These are phyloP conservation scores for Coboldia fuscipes DNA, from an alignment of 1,140 invertebrate genomes.

Conservation along the genomic window DNA sequence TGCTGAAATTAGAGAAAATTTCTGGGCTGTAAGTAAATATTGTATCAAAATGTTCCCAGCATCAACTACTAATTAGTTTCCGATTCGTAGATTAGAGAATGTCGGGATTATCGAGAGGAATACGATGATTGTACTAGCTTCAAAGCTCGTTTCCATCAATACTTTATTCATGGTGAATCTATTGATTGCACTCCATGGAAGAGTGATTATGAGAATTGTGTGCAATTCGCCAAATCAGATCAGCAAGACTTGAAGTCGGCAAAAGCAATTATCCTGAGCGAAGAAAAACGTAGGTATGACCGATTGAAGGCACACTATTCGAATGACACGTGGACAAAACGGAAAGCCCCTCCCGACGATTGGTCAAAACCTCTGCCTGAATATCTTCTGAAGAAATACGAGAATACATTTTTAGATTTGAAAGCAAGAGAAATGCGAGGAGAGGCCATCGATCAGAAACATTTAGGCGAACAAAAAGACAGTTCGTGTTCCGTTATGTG, in stretches of 20 bases:
- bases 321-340: conserved; percentile 59
- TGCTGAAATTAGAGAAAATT: too few species aligned
- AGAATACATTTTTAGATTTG: conserved; percentile 37
- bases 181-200: conserved; percentile 59
- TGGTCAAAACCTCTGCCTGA: conserved; percentile 61
- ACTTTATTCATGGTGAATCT: conserved; percentile 53
- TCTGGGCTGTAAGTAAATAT: too few species aligned
- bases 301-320: conserved; percentile 39
- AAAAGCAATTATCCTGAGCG: conserved; percentile 41
- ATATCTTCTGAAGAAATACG: conserved; percentile 39
- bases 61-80: too few species aligned
- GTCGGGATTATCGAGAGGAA: conserved; percentile 52
- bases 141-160: conserved; percentile 59
- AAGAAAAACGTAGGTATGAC: conserved; percentile 33
- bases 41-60: too few species aligned
- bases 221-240: conserved; percentile 31
- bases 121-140: conserved; percentile 54
- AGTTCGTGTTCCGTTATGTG: too few species aligned
- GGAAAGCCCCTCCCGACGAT: conserved; percentile 47
- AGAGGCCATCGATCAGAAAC: too few species aligned
- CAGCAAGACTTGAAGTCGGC: conserved; percentile 36
- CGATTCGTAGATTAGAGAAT: conserved; percentile 53
- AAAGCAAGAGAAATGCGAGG: conserved; percentile 38
- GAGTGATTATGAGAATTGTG: conserved; percentile 50
- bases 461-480: too few species aligned